A percentile compares a stretch with the other conserved stretches of the same genome.
Evolutionary conservation across 2,888 invertebrate genomes (phyloP).

Genomic region (Encarsia formosa): DNA sequence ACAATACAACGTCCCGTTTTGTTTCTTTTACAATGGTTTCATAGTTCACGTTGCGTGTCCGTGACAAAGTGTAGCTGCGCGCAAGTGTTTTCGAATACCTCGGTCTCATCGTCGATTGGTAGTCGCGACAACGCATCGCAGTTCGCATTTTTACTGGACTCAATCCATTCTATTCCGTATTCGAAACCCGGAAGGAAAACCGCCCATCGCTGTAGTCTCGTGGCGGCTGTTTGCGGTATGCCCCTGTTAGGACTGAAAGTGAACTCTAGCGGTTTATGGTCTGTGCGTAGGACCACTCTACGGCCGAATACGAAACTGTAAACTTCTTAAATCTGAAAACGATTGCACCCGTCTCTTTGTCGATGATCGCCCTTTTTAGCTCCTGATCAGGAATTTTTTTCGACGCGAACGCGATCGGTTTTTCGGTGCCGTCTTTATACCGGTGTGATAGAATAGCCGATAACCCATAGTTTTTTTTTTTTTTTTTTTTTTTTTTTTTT

Average conservation of each 20-base stretch:
- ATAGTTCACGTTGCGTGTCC: constrained; percentile 11
- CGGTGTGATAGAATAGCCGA: too few relatives aligned
- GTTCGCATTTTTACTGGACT: constrained; percentile 12
- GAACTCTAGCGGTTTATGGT: constrained; percentile 40
- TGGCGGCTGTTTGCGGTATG: constrained; percentile 31
- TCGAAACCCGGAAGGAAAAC: constrained; percentile 11
- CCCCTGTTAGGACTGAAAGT: constrained; percentile 32
- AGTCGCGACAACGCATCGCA: constrained; percentile 15
- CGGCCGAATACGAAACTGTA: constrained; percentile 22
- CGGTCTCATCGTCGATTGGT: constrained; percentile 10
- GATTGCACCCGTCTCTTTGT: constrained; percentile 27
- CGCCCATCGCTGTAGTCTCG: constrained; percentile 35
- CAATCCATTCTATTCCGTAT: constrained; percentile 11
- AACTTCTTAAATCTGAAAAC: neutral
- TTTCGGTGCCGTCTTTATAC: too few relatives aligned
- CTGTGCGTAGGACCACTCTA: constrained; percentile 35
- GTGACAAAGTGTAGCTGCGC: constrained; percentile 16
- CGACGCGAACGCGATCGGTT: too few relatives aligned
- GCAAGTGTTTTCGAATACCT: neutral
- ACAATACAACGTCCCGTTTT: constrained; percentile 1
- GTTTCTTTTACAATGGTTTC: too few relatives aligned
- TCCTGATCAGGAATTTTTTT: too few relatives aligned
- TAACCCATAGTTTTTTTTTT: too few relatives aligned
- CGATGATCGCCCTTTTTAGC: constrained; percentile 20
- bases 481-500: too few relatives aligned